Conservation (phyloP, 37 sponge, comb jelly and placozoan species). For the Petrosia ficiformis region DNA sequence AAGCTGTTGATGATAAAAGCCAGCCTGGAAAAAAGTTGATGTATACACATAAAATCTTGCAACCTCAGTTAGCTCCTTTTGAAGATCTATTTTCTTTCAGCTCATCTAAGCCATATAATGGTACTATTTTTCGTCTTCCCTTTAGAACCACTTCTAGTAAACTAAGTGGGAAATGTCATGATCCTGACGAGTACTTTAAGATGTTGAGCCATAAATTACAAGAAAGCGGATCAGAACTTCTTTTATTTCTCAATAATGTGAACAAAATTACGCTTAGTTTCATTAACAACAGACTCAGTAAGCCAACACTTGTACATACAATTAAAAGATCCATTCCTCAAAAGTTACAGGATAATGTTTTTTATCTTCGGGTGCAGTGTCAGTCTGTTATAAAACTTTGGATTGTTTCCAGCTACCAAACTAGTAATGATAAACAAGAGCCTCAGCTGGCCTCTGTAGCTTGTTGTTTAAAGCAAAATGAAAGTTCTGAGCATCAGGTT, state of each 20-base stretch:
- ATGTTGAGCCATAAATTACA: not conserved
- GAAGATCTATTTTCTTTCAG: slow-evolving; percentile 37
- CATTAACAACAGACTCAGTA: not conserved
- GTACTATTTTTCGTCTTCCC: slow-evolving; percentile 54
- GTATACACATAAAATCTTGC: slow-evolving; percentile 11
- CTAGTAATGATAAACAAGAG: not conserved
- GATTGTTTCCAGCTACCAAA: not conserved
- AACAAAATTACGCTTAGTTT: slow-evolving; percentile 2
- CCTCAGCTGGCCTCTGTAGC: not conserved
- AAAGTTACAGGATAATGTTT: not conserved
- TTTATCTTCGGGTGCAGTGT: not conserved
- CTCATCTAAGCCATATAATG: slow-evolving; percentile 1
- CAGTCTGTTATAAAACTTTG: not conserved
- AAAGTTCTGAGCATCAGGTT: too few species aligned
- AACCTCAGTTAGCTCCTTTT: slow-evolving; percentile 49
- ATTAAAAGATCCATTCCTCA: not conserved
- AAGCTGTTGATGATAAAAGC: slow-evolving; percentile 13
- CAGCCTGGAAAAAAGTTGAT: slow-evolving; percentile 53
- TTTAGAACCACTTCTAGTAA: slow-evolving; percentile 14
- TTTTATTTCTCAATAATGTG: slow-evolving; percentile 1
- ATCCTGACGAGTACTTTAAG: not conserved
- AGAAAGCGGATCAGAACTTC: slow-evolving; percentile 9
- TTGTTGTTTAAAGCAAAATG: not conserved
- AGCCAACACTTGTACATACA: not conserved
- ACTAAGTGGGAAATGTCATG: slow-evolving; percentile 10